Evolutionary conservation across 2,888 invertebrate genomes (phyloP), one percentile per base, ranked within the genome.

Genomic region (Tipula helvola): DNA sequence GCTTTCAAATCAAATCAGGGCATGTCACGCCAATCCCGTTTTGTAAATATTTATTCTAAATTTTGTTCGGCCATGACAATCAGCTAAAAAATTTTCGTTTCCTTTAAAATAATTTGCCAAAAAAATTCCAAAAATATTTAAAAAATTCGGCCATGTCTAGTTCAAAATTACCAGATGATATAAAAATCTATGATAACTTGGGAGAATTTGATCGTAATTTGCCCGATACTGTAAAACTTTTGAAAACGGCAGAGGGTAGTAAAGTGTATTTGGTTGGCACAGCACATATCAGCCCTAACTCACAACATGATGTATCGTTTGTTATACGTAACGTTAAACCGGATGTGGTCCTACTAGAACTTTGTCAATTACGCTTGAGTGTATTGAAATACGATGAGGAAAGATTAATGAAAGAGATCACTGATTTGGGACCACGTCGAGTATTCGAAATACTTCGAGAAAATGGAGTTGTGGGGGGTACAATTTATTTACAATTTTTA

Each of bases 241-340:
- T 97, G 44, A 94, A 93, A 88, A 94, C 94, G 13, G 93, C 93
- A 2, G 93, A 95, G 89, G 97, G 97, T 71, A 94, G 95, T 13
- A 96, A 96, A 91, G 95, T 98, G 16, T 98, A 97, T 91, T 90
- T 99, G 87, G 95, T 99, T 18, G 98, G 98, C 86, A 98, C 98
- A 10, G 98, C 98, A 47, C 98, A 99, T 92, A 99, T 98, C 91
- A 98, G 98, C 90, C 91, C 94, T 89, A 95, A 97, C 91, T 98
- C 98, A 88, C 97, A 97, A 91, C 94, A 97, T 88, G 98, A 99
- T 93, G 98, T 99, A 13, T 94, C 95, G 2, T 92, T 94, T 92
- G 89, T 89, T 3, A 88, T 89, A 83, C 87, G 89, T 36, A 89
- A 89, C 86, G 88, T 88, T 0, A 88, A 88, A 12, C 89, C 99